Evolutionary conservation across 2,888 invertebrate genomes (phyloP).

Genomic region (Chrysina gloriosa): DNA sequence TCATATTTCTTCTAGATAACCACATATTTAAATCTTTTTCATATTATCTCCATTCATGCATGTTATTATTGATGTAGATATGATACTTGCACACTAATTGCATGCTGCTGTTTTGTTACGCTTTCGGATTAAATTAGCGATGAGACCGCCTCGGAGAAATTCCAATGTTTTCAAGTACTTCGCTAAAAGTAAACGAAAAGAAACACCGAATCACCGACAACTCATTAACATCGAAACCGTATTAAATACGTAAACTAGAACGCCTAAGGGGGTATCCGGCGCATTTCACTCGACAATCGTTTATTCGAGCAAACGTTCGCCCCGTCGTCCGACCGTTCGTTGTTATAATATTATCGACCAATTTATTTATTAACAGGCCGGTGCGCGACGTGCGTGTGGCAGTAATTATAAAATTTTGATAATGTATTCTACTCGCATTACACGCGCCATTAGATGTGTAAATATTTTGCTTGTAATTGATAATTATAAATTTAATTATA

Average conservation of each 20-base stretch:
- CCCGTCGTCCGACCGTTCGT: not conserved
- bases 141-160: too few species aligned
- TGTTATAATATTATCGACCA: constrained; percentile 18
- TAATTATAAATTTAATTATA: constrained; percentile 45
- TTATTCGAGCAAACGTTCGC: too few species aligned
- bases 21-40: too few species aligned
- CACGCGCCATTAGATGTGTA: constrained; percentile 42
- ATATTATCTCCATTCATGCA: too few species aligned
- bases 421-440: constrained; percentile 40
- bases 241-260: not conserved
- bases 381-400: not conserved
- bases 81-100: too few species aligned
- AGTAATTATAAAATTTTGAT: constrained; percentile 36
- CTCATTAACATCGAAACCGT: not conserved
- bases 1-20: too few species aligned
- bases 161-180: too few species aligned
- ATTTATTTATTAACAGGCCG: constrained; percentile 17
- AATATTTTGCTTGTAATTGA: constrained; percentile 44
- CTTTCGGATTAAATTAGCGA: too few species aligned
- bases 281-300: too few species aligned
- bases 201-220: not conserved
- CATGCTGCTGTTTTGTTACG: too few species aligned
- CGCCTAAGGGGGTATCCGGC: not conserved
- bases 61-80: too few species aligned
- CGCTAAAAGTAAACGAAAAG: not conserved